Conservation (phyloP, 2,888 invertebrate genomes). For the Thumatha senex region DNA sequence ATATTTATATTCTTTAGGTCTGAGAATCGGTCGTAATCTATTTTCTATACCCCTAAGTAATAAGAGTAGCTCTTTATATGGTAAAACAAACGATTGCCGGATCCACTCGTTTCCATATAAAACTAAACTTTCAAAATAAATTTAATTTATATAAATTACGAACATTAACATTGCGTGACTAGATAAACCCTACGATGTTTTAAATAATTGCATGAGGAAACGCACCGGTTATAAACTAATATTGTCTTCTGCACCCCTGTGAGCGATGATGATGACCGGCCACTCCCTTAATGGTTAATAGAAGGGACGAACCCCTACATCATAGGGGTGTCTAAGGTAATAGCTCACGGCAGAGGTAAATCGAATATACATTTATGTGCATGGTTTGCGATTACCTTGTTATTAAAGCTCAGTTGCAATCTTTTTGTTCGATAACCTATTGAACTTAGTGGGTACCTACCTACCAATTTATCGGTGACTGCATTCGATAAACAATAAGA, state of each 20-base stretch:
- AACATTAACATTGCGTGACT: constrained; percentile 31
- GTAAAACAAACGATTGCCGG: no score
- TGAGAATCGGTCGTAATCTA: no score
- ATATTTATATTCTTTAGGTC: no score
- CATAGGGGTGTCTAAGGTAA: constrained; percentile 51
- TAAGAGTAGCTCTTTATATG: no score
- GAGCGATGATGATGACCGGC: constrained; percentile 65
- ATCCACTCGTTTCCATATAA: no score
- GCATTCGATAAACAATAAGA: constrained; percentile 42
- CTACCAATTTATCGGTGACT: constrained; percentile 45
- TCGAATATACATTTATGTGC: constrained; percentile 34
- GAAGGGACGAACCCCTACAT: constrained; percentile 63
- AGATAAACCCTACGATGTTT: constrained; percentile 26
- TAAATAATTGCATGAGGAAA: constrained; percentile 48
- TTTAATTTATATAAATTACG: not conserved
- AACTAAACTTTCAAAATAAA: not conserved
- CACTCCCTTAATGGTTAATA: constrained; percentile 64
- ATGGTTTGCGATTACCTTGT: constrained; percentile 22
- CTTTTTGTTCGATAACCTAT: constrained; percentile 49
- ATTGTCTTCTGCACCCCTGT: constrained; percentile 56
- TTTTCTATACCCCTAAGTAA: no score
- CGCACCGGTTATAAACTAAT: constrained; percentile 52
- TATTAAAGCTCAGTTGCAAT: constrained; percentile 24
- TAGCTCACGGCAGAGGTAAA: constrained; percentile 51
- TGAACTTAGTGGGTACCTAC: constrained; percentile 41